Percentiles rank a stretch among this genome's conserved stretches.
phyloP scores from a whole-genome alignment of 2,113 vertebrate genomes.

The Ranitomeya imitator region DNA sequence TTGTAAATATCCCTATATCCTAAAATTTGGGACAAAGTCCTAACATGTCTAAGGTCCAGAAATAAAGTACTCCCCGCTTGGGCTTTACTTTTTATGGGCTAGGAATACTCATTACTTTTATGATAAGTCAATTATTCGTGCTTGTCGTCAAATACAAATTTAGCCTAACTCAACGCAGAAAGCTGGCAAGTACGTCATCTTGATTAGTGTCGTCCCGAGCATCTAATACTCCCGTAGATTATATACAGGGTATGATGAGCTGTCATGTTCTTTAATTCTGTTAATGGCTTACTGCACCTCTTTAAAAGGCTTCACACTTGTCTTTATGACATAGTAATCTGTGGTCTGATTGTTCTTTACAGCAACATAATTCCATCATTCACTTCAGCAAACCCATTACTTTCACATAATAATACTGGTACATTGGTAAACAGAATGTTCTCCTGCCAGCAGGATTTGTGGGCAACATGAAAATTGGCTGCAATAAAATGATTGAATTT shows the following conservation, averaged over 20 bases:
- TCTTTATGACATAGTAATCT: conserved; percentile 15
- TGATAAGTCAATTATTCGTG: neutral
- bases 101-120: neutral
- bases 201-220: neutral
- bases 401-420: conserved; percentile 9
- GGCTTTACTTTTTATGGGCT: neutral
- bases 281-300: conserved; percentile 42
- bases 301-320: conserved; percentile 47
- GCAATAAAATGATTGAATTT: conserved; percentile 1
- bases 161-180: neutral
- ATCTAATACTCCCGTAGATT: neutral
- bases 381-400: conserved; percentile 14
- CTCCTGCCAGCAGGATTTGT: conserved; percentile 3
- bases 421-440: conserved; percentile 13
- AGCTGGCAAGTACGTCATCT: neutral
- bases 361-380: conserved; percentile 31
- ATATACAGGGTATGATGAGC: neutral
- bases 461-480: conserved; percentile 15
- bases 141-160: neutral
- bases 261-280: conserved; percentile 36
- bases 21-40: neutral
- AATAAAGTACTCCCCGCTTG: neutral
- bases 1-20: neutral
- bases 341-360: conserved; percentile 30
- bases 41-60: neutral